phyloP scores from a whole-genome alignment of 2,888 invertebrate species.

The Koerneria pararmatus region DNA sequence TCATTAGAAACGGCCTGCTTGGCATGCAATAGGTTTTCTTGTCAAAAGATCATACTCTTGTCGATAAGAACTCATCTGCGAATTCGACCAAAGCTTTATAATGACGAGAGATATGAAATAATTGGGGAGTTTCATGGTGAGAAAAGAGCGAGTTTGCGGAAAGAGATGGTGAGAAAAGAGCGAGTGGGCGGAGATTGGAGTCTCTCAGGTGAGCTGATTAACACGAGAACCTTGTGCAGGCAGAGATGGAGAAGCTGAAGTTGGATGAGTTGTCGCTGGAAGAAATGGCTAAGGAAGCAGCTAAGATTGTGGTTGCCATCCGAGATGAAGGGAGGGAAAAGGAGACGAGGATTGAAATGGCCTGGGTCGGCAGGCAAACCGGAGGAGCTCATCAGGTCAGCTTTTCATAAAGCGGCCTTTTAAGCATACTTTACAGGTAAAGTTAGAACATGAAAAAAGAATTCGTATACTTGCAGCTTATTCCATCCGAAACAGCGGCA shows the following conservation, averaged over 20 bases:
- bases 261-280: conserved; percentile 43
- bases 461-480: conserved; percentile 26
- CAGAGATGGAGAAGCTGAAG: conserved; percentile 96
- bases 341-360: conserved; percentile 56
- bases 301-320: conserved; percentile 60
- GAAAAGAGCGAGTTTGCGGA: too few relatives aligned
- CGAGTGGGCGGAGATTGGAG: too few relatives aligned
- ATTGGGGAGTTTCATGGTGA: too few relatives aligned
- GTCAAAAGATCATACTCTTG: too few relatives aligned
- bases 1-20: too few relatives aligned
- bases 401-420: background rate
- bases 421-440: background rate
- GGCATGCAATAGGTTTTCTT: too few relatives aligned
- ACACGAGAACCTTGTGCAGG: too few relatives aligned
- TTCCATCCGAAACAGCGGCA: conserved; percentile 41
- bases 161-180: too few relatives aligned
- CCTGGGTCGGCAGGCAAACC: conserved; percentile 58
- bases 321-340: conserved; percentile 73
- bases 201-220: too few relatives aligned
- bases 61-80: too few relatives aligned
- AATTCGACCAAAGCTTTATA: too few relatives aligned
- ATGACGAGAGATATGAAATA: too few relatives aligned
- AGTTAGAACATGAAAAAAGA: background rate
- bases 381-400: conserved; percentile 49
- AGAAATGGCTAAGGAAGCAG: conserved; percentile 55